Evolutionary conservation across 2,113 vertebrate genomes (phyloP).

Genomic region (Pelvicachromis taeniatus): DNA sequence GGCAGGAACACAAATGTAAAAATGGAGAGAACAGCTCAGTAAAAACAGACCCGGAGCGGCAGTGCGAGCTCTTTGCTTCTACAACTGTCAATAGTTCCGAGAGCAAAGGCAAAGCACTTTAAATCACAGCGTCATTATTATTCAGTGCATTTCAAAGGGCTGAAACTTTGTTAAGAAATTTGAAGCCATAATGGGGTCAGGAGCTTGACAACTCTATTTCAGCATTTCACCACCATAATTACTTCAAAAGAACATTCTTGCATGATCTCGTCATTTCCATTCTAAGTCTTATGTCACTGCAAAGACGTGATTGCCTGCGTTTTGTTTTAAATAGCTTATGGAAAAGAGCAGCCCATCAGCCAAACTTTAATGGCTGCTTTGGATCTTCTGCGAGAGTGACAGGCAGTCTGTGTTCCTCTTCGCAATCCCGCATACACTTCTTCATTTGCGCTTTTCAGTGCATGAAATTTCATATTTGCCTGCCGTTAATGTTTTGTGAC

Average conservation of each 20-base stretch:
- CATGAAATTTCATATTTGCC: conserved; percentile 1
- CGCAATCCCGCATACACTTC: neutral
- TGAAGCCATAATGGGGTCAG: conserved; percentile 23
- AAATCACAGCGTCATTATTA: conserved; percentile 23
- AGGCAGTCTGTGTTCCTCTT: neutral
- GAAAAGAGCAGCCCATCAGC: neutral
- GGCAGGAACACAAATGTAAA: neutral
- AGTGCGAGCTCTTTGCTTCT: neutral
- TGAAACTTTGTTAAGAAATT: conserved; percentile 28
- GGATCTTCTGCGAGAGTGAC: neutral
- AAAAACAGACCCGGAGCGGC: neutral
- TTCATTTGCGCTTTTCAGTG: neutral
- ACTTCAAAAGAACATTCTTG: conserved; percentile 19
- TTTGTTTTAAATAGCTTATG: conserved; percentile 15
- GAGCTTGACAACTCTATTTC: conserved; percentile 45
- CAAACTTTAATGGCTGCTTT: conserved; percentile 3
- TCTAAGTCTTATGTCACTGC: neutral
- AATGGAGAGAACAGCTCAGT: neutral
- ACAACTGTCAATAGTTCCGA: neutral
- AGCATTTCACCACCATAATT: conserved; percentile 30
- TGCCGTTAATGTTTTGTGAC: neutral
- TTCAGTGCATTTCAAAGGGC: conserved; percentile 2
- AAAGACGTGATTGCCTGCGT: neutral
- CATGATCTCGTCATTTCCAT: neutral
- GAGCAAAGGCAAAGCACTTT: conserved; percentile 18